A percentile compares a stretch with the other conserved stretches of the same genome.
These are phyloP conservation scores for Cydia amplana DNA, from an alignment of 1,140 invertebrate species.

Conservation along the genomic window DNA sequence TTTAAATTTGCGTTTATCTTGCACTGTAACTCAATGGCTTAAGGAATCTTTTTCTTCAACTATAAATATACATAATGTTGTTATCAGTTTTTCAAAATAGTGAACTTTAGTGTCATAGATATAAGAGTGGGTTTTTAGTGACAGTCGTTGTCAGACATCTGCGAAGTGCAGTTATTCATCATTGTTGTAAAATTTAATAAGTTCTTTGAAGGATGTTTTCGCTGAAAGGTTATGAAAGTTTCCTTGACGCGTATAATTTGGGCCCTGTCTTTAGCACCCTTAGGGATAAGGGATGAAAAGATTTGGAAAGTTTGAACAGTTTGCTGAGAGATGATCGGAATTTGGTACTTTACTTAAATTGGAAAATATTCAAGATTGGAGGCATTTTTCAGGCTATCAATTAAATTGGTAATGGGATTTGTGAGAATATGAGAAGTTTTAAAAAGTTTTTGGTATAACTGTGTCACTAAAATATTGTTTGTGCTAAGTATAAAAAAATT, in stretches of 20 bases:
- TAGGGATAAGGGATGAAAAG: not conserved
- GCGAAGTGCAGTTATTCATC: conserved; percentile 56
- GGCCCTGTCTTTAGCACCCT: conserved; percentile 22
- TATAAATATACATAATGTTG: conserved; percentile 16
- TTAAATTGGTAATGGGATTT: not conserved
- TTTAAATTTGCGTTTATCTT: not conserved
- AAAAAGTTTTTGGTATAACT: no score
- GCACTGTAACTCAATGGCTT: not conserved
- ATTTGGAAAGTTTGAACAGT: conserved; percentile 25
- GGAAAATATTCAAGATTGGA: not conserved
- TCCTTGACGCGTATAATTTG: conserved; percentile 26
- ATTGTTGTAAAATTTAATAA: conserved; percentile 65
- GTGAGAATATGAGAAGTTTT: not conserved
- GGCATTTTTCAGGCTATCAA: not conserved
- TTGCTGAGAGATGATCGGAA: not conserved
- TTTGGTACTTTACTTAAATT: not conserved
- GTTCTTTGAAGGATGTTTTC: conserved; percentile 57
- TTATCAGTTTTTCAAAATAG: not conserved
- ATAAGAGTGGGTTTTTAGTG: conserved; percentile 21
- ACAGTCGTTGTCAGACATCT: conserved; percentile 40
- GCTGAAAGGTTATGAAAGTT: conserved; percentile 44
- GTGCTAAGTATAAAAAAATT: no score
- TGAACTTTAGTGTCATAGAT: not conserved
- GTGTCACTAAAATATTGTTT: no score
- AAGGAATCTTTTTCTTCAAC: conserved; percentile 35